Percentiles rank a stretch among this genome's conserved stretches.
phyloP scores from a whole-genome alignment of 92 coral and sea anemone genomes.

The Umimayanthus kanabou region DNA sequence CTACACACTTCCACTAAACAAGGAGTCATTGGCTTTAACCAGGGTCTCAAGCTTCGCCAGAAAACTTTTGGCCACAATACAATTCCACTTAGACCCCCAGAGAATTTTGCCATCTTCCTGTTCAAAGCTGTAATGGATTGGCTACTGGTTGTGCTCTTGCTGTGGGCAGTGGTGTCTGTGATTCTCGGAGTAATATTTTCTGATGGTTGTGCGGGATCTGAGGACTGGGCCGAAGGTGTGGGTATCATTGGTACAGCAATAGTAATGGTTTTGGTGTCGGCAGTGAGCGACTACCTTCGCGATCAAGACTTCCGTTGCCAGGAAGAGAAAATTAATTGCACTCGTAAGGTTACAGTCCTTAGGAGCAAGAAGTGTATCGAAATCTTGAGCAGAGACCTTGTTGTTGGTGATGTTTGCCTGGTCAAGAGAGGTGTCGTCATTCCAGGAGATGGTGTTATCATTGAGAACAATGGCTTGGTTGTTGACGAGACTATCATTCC shows the following conservation, averaged over 20 bases:
- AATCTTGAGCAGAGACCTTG: conserved; percentile 63
- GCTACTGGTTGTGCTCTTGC: conserved; percentile 67
- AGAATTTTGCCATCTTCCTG: conserved; percentile 56
- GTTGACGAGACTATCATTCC: conserved; percentile 79
- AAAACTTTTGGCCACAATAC: conserved; percentile 65
- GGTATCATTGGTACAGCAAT: conserved; percentile 77
- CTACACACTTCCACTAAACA: conserved; percentile 79
- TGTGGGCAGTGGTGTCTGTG: conserved; percentile 71
- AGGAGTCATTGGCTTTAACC: conserved; percentile 68
- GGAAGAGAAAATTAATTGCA: conserved; percentile 59
- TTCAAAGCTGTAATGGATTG: conserved; percentile 74
- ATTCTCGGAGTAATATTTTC: conserved; percentile 78
- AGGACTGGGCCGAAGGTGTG: conserved; percentile 77
- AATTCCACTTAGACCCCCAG: conserved; percentile 63
- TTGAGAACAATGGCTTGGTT: conserved; percentile 79
- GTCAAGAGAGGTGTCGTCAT: conserved; percentile 83
- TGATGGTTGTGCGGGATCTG: conserved; percentile 67
- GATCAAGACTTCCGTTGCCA: conserved; percentile 56
- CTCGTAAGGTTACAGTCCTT: conserved; percentile 65
- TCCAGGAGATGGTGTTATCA: conserved; percentile 93
- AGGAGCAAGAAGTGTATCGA: conserved; percentile 38
- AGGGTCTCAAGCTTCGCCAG: conserved; percentile 57
- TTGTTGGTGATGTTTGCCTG: conserved; percentile 92
- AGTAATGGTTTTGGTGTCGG: conserved; percentile 64
- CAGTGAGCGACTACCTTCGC: conserved; percentile 74